Evolutionary conservation across 2,113 vertebrate species (phyloP).

Genomic region (Galbula dea): DNA sequence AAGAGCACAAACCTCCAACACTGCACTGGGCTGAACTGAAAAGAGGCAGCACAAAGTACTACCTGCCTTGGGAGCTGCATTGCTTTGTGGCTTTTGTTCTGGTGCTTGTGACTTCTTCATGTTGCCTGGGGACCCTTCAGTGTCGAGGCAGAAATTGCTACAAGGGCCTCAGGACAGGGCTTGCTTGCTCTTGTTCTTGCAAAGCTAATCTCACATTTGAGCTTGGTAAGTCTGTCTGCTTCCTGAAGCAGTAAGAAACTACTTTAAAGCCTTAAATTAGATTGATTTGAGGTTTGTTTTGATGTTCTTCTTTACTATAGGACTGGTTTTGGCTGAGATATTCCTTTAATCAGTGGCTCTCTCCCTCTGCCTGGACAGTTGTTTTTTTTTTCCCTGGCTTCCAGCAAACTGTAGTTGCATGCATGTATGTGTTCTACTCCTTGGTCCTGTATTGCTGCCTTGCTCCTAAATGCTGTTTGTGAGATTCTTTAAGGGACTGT

Average conservation of each 20-base stretch:
- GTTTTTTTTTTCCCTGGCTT: not conserved
- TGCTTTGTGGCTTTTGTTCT: not conserved
- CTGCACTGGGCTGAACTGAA: not conserved
- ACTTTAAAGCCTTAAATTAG: slow-evolving; percentile 49
- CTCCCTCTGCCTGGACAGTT: not conserved
- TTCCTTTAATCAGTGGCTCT: not conserved
- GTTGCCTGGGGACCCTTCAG: not conserved
- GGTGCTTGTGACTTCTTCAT: not conserved
- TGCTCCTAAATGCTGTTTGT: not conserved
- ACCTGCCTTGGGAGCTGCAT: not conserved
- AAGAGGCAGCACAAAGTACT: not conserved
- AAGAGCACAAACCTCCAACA: not conserved
- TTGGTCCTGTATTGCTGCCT: not conserved
- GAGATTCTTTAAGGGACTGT: not conserved
- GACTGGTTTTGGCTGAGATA: slow-evolving; percentile 20
- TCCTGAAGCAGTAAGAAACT: not conserved
- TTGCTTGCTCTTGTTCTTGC: not conserved
- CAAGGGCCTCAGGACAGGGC: not conserved
- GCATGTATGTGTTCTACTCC: not conserved
- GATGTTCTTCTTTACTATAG: not conserved
- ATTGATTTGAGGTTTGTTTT: slow-evolving; percentile 8
- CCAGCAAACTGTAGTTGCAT: not conserved
- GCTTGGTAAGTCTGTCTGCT: not conserved
- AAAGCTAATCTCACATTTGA: slow-evolving; percentile 28
- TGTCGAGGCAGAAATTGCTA: not conserved